Conservation (phyloP, 92 coral and sea anemone species). For the Umimayanthus chanpuru region DNA sequence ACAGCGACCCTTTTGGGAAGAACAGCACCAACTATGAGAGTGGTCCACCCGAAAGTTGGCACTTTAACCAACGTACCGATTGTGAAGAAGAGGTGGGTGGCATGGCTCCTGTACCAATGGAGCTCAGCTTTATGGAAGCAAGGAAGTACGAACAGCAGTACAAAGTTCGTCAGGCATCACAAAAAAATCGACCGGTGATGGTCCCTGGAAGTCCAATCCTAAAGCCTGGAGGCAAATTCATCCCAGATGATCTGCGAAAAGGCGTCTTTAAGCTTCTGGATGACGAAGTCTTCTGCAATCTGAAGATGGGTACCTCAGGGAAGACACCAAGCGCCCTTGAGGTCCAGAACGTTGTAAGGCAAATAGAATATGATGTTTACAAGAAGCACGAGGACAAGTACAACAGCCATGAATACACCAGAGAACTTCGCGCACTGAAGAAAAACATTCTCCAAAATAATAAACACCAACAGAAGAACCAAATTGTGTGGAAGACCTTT, state of each 20-base stretch:
- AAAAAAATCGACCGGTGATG: slow-evolving; percentile 27
- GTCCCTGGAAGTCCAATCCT: slow-evolving; percentile 40
- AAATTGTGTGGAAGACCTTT: slow-evolving; percentile 9
- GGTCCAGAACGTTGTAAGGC: not conserved
- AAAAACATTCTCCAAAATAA: not conserved
- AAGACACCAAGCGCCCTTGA: not conserved
- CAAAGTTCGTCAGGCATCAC: not conserved
- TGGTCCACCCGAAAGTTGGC: slow-evolving; percentile 49
- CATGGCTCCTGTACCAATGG: not conserved
- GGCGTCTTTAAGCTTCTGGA: slow-evolving; percentile 1
- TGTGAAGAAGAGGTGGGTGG: slow-evolving; percentile 13
- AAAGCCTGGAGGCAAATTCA: slow-evolving; percentile 55
- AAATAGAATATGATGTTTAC: not conserved
- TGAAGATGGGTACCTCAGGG: not conserved
- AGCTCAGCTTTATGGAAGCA: slow-evolving; percentile 5
- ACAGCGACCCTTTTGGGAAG: not conserved
- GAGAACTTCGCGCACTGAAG: not conserved
- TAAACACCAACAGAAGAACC: not conserved
- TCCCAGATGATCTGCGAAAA: slow-evolving; percentile 26
- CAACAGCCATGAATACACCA: slow-evolving; percentile 3
- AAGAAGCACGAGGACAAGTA: not conserved
- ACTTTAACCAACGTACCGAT: not conserved
- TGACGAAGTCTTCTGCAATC: slow-evolving; percentile 32
- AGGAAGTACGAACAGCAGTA: not conserved
- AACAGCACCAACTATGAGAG: slow-evolving; percentile 16